Conservation (phyloP, 2,888 invertebrate genomes). For the Lymantria dispar region DNA sequence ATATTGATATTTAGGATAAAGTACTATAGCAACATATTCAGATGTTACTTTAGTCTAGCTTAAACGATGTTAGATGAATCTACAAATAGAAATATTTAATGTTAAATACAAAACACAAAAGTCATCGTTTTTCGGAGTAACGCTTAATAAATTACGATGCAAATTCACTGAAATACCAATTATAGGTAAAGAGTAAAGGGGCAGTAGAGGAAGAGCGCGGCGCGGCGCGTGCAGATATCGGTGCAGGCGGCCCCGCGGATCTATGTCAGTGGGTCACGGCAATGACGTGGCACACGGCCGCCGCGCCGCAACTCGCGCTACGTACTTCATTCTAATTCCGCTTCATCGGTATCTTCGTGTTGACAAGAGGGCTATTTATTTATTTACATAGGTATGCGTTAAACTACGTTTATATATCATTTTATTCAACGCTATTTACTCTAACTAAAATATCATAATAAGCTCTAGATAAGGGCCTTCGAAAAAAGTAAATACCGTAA, state of each 20-base stretch:
- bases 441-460: conserved; percentile 5
- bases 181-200: conserved; percentile 49
- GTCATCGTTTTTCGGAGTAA: conserved; percentile 10
- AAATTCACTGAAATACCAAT: conserved; percentile 31
- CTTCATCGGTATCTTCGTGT: conserved; percentile 71
- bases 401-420: conserved; percentile 20
- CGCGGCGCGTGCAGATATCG: conserved; percentile 72
- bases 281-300: conserved; percentile 84
- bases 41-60: no score
- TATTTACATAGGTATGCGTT: conserved; percentile 27
- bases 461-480: conserved; percentile 1
- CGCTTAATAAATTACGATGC: conserved; percentile 14
- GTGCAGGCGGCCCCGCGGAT: conserved; percentile 83
- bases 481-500: conserved; percentile 32
- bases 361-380: conserved; percentile 36
- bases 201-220: conserved; percentile 64
- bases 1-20: no score
- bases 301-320: conserved; percentile 69
- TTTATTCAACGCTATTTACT: conserved; percentile 10
- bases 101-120: background rate
- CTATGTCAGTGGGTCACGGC: conserved; percentile 87
- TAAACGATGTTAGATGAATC: no score
- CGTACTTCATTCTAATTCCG: conserved; percentile 82
- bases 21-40: no score
- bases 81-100: background rate